Evolutionary conservation across 2,797 vertebrate species (phyloP).

Genomic region (Jordanella pulchra): DNA sequence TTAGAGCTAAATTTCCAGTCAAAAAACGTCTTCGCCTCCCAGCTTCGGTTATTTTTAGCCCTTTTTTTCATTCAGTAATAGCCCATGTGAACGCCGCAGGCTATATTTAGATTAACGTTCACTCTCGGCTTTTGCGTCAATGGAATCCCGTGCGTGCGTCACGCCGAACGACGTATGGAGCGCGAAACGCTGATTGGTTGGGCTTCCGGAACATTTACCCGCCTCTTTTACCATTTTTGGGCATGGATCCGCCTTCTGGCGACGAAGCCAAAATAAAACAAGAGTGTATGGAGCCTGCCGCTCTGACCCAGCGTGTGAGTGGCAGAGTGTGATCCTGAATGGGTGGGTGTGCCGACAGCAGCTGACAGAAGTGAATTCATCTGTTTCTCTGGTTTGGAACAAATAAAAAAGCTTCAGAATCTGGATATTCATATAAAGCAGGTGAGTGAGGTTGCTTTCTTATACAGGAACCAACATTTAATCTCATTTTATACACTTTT

Average conservation of each 20-base stretch:
- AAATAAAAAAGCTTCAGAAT: conserved; percentile 47
- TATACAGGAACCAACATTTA: neutral
- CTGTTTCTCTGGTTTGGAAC: conserved; percentile 61
- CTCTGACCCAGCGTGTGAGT: conserved; percentile 52
- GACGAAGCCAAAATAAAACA: conserved; percentile 69
- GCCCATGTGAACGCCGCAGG: conserved; percentile 63
- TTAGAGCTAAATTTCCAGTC: conserved; percentile 47
- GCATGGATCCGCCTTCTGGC: conserved; percentile 59
- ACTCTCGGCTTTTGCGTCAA: conserved; percentile 88
- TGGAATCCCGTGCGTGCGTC: conserved; percentile 95
- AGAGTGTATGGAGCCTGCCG: conserved; percentile 53
- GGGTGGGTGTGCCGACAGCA: conserved; percentile 56
- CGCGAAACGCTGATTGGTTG: conserved; percentile 68
- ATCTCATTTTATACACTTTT: neutral
- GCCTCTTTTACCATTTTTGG: conserved; percentile 81
- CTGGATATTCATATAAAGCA: conserved; percentile 68
- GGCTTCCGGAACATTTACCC: conserved; percentile 80
- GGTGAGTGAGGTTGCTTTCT: conserved; percentile 58
- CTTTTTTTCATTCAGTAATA: conserved; percentile 72
- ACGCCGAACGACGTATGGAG: conserved; percentile 78
- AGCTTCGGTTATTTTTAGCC: conserved; percentile 69
- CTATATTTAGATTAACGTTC: conserved; percentile 89
- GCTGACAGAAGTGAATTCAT: conserved; percentile 53
- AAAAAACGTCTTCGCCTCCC: conserved; percentile 47
- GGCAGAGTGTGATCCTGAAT: conserved; percentile 51